These are phyloP conservation scores for Drosophila niveifrons DNA, from an alignment of 2,888 invertebrate genomes.

Conservation along the genomic window DNA sequence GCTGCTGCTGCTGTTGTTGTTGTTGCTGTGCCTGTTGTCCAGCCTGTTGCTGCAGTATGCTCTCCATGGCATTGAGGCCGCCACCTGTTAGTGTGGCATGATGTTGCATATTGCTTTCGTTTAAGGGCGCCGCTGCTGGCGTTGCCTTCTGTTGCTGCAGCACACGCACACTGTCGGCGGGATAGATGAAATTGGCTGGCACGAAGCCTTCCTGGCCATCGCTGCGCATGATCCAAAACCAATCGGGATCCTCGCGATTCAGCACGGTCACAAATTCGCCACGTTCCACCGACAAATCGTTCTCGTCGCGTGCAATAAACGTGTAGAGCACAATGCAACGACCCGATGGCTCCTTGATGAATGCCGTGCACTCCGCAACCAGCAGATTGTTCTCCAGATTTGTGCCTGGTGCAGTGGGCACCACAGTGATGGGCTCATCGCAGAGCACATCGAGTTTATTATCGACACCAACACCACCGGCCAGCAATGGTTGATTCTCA, in stretches of 20 bases:
- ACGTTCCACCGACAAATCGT: constrained; percentile 96
- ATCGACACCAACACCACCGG: constrained; percentile 54
- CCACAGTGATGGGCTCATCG: constrained; percentile 71
- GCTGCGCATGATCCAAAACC: constrained; percentile 97
- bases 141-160: constrained; percentile 61
- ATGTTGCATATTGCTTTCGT: constrained; percentile 63
- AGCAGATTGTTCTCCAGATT: constrained; percentile 83
- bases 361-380: constrained; percentile 88
- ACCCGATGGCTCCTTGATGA: constrained; percentile 93
- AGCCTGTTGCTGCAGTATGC: constrained; percentile 61
- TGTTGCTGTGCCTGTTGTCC: constrained; percentile 60
- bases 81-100: constrained; percentile 56
- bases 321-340: constrained; percentile 96
- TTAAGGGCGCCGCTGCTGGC: constrained; percentile 46
- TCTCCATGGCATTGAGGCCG: constrained; percentile 57
- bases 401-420: constrained; percentile 66
- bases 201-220: constrained; percentile 98
- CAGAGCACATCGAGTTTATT: constrained; percentile 78
- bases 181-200: constrained; percentile 97
- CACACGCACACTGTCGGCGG: constrained; percentile 90
- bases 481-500: constrained; percentile 74
- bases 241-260: constrained; percentile 97
- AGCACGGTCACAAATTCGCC: constrained; percentile 98
- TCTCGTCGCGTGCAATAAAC: constrained; percentile 96
- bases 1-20: constrained; percentile 60